Percentiles rank a stretch among this genome's conserved stretches.
phyloP scores from a whole-genome alignment of 2,113 vertebrate genomes.

The Pavo muticus region DNA sequence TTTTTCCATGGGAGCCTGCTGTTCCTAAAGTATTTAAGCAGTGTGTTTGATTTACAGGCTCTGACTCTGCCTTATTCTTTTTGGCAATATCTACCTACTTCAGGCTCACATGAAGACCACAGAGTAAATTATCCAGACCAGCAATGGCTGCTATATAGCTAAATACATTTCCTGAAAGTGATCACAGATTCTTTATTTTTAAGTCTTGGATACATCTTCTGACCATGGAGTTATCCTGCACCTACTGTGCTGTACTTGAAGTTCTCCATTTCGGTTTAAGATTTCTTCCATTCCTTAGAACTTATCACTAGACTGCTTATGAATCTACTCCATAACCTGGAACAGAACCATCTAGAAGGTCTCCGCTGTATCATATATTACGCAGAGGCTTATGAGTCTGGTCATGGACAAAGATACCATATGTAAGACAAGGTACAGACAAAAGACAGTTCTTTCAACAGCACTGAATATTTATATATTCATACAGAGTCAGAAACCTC shows the following conservation, averaged over 20 bases:
- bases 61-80: slow-evolving; percentile 16
- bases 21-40: slow-evolving; percentile 39
- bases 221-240: background rate
- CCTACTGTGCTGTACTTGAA: background rate
- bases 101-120: background rate
- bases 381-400: background rate
- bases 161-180: slow-evolving; percentile 15
- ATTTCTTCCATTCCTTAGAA: background rate
- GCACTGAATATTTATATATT: background rate
- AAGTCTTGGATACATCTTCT: background rate
- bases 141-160: slow-evolving; percentile 2
- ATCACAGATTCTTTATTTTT: background rate
- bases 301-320: background rate
- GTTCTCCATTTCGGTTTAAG: background rate
- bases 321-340: background rate
- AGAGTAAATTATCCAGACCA: slow-evolving; percentile 25
- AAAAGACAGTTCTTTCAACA: background rate
- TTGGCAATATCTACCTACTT: slow-evolving; percentile 25
- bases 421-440: background rate
- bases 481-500: background rate
- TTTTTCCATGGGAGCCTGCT: slow-evolving; percentile 21
- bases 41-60: slow-evolving; percentile 34
- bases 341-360: background rate
- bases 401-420: background rate
- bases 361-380: background rate